phyloP scores from a whole-genome alignment of 2,797 vertebrate genomes.

The Lutjanus argentimaculatus region DNA sequence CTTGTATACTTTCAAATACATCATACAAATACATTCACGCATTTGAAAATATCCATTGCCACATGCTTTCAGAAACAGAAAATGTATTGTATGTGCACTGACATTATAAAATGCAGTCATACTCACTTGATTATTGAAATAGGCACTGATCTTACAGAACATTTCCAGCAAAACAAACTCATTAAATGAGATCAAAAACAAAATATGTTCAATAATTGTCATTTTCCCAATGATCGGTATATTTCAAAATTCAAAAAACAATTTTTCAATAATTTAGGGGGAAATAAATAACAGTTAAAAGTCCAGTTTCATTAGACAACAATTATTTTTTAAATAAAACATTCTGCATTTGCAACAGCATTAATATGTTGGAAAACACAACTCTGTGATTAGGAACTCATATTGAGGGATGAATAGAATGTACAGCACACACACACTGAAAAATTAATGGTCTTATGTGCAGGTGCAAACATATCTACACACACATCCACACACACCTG shows the following conservation, averaged over 20 bases:
- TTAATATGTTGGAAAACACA: conserved; percentile 6
- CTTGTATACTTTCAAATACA: background rate
- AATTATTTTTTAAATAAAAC: background rate
- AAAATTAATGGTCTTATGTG: background rate
- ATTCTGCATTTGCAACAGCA: background rate
- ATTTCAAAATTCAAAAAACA: background rate
- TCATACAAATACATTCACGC: background rate
- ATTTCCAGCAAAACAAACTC: background rate
- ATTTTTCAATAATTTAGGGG: background rate
- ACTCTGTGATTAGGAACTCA: background rate
- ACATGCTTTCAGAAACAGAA: background rate
- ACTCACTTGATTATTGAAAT: background rate
- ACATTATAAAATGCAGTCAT: conserved; percentile 4
- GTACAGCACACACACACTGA: background rate
- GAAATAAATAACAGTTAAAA: background rate
- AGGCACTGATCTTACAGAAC: background rate
- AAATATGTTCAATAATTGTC: background rate
- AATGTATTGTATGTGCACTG: background rate
- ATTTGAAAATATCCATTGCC: background rate
- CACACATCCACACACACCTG: conserved; percentile 59
- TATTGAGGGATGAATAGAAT: background rate
- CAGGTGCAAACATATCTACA: background rate
- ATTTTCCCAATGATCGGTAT: background rate
- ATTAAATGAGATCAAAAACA: background rate
- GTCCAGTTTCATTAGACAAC: background rate